These are phyloP conservation scores for Uloborus diversus DNA, from an alignment of 1,140 invertebrate genomes.

Conservation along the genomic window DNA sequence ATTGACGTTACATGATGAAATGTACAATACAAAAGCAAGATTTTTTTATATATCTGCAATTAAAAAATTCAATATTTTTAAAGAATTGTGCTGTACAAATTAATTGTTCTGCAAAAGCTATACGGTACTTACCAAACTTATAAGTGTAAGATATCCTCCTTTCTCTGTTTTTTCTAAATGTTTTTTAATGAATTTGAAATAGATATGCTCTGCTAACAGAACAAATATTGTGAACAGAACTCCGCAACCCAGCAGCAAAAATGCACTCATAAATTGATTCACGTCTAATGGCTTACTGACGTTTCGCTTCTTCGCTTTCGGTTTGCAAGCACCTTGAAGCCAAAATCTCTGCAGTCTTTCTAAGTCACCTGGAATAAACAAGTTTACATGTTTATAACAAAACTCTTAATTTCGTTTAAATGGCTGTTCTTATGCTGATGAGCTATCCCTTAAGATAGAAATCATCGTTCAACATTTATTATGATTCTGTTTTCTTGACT, in stretches of 20 bases:
- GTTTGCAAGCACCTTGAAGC: constrained; percentile 97
- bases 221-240: constrained; percentile 87
- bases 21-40: too few relatives aligned
- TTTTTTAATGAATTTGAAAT: constrained; percentile 88
- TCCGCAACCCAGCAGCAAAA: constrained; percentile 92
- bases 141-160: constrained; percentile 86
- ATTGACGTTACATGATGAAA: too few relatives aligned
- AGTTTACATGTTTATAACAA: too few relatives aligned
- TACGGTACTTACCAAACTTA: constrained; percentile 81
- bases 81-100: too few relatives aligned
- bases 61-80: too few relatives aligned
- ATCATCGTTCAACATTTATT: too few relatives aligned
- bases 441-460: too few relatives aligned
- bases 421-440: too few relatives aligned
- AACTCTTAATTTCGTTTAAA: too few relatives aligned
- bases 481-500: too few relatives aligned
- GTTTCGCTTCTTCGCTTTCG: constrained; percentile 83
- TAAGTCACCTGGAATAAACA: constrained; percentile 84
- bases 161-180: constrained; percentile 89
- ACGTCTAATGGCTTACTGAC: constrained; percentile 85
- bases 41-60: too few relatives aligned
- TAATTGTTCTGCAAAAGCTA: too few relatives aligned
- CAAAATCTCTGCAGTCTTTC: constrained; percentile 93
- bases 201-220: constrained; percentile 87
- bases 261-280: constrained; percentile 98